Base-by-base conservation (phyloP, 2,797 vertebrate genomes). In the Sebastes umbrosus region DNA sequence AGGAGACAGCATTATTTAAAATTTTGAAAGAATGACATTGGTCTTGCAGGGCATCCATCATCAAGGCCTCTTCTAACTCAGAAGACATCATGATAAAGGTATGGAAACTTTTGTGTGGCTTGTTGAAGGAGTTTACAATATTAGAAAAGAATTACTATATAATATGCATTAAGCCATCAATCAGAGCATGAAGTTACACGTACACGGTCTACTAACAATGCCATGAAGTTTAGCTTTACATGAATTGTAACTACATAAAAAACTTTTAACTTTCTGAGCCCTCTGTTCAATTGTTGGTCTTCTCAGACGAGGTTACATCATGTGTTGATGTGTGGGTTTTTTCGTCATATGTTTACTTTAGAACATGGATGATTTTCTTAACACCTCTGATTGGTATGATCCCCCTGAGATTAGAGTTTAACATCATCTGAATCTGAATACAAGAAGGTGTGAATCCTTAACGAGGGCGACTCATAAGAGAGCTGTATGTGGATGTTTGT, bases 341-440 rank as follows among this genome's bases (percentile, higher is more conserved):
- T 20, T 13, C 66, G 29, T 55, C 4, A 72, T 29, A 5, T 73
- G 57, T 58, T 64, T 69, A 27, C 54, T 31, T 25, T 80, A 10
- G 6, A 71, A 50, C 24, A 10, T 13, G 39, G n/a, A 57, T 72
- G 62, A 70, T 66, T 81, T 73, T 55, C 55, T 71, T 76, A 29
- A 75, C 85, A 84, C 85, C 75, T 84, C 46, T 50, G 76, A 84
- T 73, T 85, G 79, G 59, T 57, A 8, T 0, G 14, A 58, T 27
- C 50, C 88, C 81, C 39, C 63, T 64, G 88, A 75, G 80, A 72
- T 9, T 3, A 13, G 14, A 32, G 58, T 25, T 65, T 58, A 52
- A 29, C 55, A 18, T 34, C 31, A 16, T 58, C 63, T 59, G 66
- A 55, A 46, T 5, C 39, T 65, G 8, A 58, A 77, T 2, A 25